Percentiles rank a stretch among this genome's conserved stretches.
Evolutionary conservation across 2,797 vertebrate genomes (phyloP).

Genomic region (Coendou prehensilis): DNA sequence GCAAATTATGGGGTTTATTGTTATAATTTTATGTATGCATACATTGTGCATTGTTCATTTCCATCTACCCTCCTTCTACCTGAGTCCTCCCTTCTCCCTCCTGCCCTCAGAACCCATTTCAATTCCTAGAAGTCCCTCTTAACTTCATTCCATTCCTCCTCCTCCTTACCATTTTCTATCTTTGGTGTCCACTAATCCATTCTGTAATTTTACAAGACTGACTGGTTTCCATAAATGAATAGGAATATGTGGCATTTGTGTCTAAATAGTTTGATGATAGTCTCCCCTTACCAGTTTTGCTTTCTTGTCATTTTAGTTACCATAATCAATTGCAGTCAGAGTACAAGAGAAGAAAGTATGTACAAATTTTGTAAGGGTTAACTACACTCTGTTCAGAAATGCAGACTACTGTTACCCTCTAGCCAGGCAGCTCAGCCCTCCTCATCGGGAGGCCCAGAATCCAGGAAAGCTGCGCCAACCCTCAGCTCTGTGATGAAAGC

Average conservation of each 20-base stretch:
- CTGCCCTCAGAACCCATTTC: not conserved
- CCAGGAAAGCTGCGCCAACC: not conserved
- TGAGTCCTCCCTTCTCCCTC: not conserved
- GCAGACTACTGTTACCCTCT: not conserved
- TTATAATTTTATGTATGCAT: not conserved
- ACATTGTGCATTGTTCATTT: not conserved
- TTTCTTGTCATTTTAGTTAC: not conserved
- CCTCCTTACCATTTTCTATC: not conserved
- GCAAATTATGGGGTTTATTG: not conserved
- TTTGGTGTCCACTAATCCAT: not conserved
- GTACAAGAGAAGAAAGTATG: not conserved
- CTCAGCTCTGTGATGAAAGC: not conserved
- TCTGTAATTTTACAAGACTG: not conserved
- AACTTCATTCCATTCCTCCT: not conserved
- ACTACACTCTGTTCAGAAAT: not conserved
- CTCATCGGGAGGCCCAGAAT: not conserved
- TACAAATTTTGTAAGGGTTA: not conserved
- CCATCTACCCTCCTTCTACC: not conserved
- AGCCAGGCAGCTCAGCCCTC: not conserved
- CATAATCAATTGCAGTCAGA: not conserved
- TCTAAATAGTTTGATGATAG: not conserved
- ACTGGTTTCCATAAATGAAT: not conserved
- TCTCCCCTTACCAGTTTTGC: not conserved
- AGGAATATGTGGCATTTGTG: not conserved
- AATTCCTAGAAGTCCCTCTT: not conserved